Evolutionary conservation across 2,797 vertebrate species (phyloP), one percentile per base, ranked within the genome.

Genomic region (Threskiornis aethiopicus): DNA sequence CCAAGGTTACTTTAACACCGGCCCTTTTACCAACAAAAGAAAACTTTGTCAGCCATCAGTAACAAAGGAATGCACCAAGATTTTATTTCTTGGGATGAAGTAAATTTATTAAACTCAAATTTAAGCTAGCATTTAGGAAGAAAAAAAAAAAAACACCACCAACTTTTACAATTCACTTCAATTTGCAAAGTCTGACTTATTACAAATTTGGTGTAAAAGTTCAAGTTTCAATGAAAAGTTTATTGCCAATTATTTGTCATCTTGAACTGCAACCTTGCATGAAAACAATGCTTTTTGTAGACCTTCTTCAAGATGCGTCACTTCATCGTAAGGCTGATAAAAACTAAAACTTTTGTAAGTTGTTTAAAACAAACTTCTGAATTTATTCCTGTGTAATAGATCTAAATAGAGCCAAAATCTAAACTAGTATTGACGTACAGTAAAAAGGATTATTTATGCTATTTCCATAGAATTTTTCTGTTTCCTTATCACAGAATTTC

Each of bases 91-190:
- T 49, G 16, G 12, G 7, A 67, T 33, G 31, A 71, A 83, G 18
- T 52, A 47, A 46, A 42, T 55, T 52, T 75, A 46, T 54, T 62
- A 1, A 33, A 42, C 13, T 52, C 18, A 84, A 71, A 59, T 26
- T 46, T 55, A 83, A 46, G 13, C 22, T 51, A 2, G 0, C 12
- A 67, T 58, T 81, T 71, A 20, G 1, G 15, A 12, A 42, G n/a
- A n/a, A n/a, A 22, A 2, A 3, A 26, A 55, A 21, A 37, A 37
- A 9, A 8, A 3, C n/a, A 17, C 5, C 11, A 49, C 2, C 21
- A 52, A 13, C 5, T 67, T 80, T 12, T 20, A 39, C 4, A 2
- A 62, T 71, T 66, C 33, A 39, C n/a, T 65, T 65, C 18, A 39
- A 54, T 62, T 76, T 64, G 10, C 12, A 57, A 70, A 75, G 71